Evolutionary conservation across 2,888 invertebrate species (phyloP).

Genomic region (Pelosia muscerda): DNA sequence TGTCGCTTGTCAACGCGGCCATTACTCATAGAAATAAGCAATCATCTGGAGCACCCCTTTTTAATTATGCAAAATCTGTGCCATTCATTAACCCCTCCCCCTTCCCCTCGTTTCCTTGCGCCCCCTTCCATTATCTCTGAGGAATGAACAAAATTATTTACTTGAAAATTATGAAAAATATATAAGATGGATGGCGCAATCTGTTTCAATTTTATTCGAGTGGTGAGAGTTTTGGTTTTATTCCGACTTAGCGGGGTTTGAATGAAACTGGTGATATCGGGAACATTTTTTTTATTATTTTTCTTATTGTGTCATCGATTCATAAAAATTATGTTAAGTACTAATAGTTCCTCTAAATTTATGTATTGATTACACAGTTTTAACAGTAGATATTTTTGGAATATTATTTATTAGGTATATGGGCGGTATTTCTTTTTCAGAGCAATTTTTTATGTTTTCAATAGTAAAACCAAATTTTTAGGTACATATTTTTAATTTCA

Average conservation of each 20-base stretch:
- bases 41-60: slow-evolving; percentile 79
- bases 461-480: too few species aligned
- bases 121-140: slow-evolving; percentile 57
- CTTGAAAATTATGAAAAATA: slow-evolving; percentile 77
- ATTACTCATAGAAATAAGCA: slow-evolving; percentile 82
- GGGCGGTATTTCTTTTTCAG: too few species aligned
- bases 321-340: neutral
- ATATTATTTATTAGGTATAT: too few species aligned
- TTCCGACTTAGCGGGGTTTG: slow-evolving; percentile 51
- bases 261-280: slow-evolving; percentile 55
- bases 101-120: slow-evolving; percentile 26
- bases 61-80: slow-evolving; percentile 85
- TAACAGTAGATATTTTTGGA: too few species aligned
- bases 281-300: neutral
- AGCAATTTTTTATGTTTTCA: too few species aligned
- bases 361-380: too few species aligned
- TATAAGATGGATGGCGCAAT: slow-evolving; percentile 73
- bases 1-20: slow-evolving; percentile 57
- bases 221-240: slow-evolving; percentile 50
- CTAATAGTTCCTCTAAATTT: too few species aligned
- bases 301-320: neutral
- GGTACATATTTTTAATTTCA: too few species aligned
- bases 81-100: slow-evolving; percentile 70
- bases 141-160: slow-evolving; percentile 77
- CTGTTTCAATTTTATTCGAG: slow-evolving; percentile 69